Evolutionary conservation across 2,888 invertebrate species (phyloP).

Genomic region (Masnerella sp.): DNA sequence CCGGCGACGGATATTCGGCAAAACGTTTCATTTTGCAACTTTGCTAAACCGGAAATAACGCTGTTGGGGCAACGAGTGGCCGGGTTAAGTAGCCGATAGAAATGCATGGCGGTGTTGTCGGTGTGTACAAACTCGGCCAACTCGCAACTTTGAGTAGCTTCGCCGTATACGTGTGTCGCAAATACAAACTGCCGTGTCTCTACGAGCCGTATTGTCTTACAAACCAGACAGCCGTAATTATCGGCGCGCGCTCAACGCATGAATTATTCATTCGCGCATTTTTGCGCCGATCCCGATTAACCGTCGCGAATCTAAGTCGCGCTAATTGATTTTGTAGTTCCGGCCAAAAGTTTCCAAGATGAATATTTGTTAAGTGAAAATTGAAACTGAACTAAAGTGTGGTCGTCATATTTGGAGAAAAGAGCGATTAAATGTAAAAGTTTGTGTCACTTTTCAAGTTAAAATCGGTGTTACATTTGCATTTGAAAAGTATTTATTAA

Average conservation of each 20-base stretch:
- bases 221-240: constrained; percentile 46
- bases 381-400: too few species aligned
- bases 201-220: constrained; percentile 50
- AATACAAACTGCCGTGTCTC: constrained; percentile 43
- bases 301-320: too few species aligned
- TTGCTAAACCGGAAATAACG: constrained; percentile 68
- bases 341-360: too few species aligned
- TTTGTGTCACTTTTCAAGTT: too few species aligned
- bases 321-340: too few species aligned
- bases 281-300: constrained; percentile 37
- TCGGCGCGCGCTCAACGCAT: constrained; percentile 49
- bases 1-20: constrained; percentile 41
- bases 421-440: too few species aligned
- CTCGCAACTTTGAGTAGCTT: constrained; percentile 63
- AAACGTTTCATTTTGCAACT: constrained; percentile 56
- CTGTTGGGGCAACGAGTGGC: constrained; percentile 51
- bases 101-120: constrained; percentile 70
- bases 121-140: constrained; percentile 63
- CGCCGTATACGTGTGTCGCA: constrained; percentile 22
- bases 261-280: constrained; percentile 47
- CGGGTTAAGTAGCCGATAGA: constrained; percentile 73
- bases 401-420: too few species aligned
- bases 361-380: too few species aligned
- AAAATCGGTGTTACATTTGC: too few species aligned
- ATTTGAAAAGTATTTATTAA: too few species aligned